A percentile compares a stretch with the other conserved stretches of the same genome.
phyloP scores from a whole-genome alignment of 1,140 invertebrate genomes.

The roundworm (Caenorhabditis elegans) region DNA sequence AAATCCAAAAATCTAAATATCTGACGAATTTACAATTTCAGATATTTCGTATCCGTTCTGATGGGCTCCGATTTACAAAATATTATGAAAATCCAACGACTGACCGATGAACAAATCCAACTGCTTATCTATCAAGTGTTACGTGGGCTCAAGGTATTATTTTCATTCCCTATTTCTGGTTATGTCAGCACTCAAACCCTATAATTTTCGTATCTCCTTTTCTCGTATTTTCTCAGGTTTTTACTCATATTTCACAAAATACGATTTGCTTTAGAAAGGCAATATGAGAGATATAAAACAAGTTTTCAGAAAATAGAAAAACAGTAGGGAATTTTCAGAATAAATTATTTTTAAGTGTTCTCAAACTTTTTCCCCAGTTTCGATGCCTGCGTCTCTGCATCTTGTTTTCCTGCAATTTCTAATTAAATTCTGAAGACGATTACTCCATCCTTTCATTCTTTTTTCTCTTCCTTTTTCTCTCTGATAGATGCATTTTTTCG shows the following conservation, averaged over 20 bases:
- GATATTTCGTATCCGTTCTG: slow-evolving; percentile 90
- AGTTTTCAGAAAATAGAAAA: no score
- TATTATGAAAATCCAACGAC: slow-evolving; percentile 90
- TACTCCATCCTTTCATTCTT: background rate
- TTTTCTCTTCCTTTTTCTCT: background rate
- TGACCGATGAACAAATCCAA: slow-evolving; percentile 97
- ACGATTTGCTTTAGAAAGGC: no score
- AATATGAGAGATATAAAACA: no score
- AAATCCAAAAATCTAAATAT: background rate
- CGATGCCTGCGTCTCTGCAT: background rate
- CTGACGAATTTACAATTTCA: slow-evolving; percentile 67
- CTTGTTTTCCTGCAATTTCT: background rate
- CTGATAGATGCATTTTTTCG: slow-evolving; percentile 21
- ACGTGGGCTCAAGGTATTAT: slow-evolving; percentile 79
- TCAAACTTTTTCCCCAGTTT: background rate
- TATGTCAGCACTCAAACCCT: no score
- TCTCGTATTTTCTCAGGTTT: background rate
- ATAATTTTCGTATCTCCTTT: background rate
- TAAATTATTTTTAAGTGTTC: no score
- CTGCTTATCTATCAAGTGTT: slow-evolving; percentile 98
- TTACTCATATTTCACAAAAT: slow-evolving; percentile 6
- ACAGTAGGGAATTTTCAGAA: no score
- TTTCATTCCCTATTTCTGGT: background rate
- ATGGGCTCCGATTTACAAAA: slow-evolving; percentile 99
- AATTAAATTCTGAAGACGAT: slow-evolving; percentile 18